A percentile compares a stretch with the other conserved stretches of the same genome.
phyloP scores from a whole-genome alignment of 2,888 invertebrate species.

The Bellardia bayeri region DNA sequence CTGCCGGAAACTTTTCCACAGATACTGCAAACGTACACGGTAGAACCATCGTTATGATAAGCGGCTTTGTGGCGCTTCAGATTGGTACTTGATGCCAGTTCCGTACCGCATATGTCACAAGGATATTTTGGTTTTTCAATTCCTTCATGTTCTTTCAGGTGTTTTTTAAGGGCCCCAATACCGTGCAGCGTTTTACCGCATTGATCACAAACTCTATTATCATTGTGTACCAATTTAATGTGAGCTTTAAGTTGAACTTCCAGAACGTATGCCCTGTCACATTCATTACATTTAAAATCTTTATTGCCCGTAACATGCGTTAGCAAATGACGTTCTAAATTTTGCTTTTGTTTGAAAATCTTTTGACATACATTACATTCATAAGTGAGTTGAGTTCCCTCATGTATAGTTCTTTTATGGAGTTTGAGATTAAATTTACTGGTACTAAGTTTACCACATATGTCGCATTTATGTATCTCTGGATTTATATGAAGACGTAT shows the following conservation, averaged over 20 bases:
- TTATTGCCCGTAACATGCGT: slow-evolving; percentile 70
- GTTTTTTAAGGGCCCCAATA: slow-evolving; percentile 60
- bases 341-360: slow-evolving; percentile 62
- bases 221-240: slow-evolving; percentile 67
- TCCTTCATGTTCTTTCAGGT: slow-evolving; percentile 52
- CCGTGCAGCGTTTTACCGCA: slow-evolving; percentile 71
- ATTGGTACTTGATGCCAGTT: slow-evolving; percentile 64
- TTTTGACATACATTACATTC: slow-evolving; percentile 73
- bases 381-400: slow-evolving; percentile 37
- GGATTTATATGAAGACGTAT: slow-evolving; percentile 75
- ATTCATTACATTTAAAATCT: slow-evolving; percentile 74
- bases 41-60: slow-evolving; percentile 72
- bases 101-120: slow-evolving; percentile 71
- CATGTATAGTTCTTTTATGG: slow-evolving; percentile 72
- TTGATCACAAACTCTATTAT: slow-evolving; percentile 64
- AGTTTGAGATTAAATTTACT: slow-evolving; percentile 67
- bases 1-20: slow-evolving; percentile 75
- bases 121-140: slow-evolving; percentile 64
- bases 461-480: slow-evolving; percentile 74
- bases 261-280: slow-evolving; percentile 71
- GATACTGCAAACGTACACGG: slow-evolving; percentile 71
- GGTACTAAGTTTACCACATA: slow-evolving; percentile 73
- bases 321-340: slow-evolving; percentile 72
- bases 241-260: slow-evolving; percentile 68
- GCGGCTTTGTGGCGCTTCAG: slow-evolving; percentile 73